phyloP scores from a whole-genome alignment of 2,797 vertebrate species.

The Urophycis tenuis region DNA sequence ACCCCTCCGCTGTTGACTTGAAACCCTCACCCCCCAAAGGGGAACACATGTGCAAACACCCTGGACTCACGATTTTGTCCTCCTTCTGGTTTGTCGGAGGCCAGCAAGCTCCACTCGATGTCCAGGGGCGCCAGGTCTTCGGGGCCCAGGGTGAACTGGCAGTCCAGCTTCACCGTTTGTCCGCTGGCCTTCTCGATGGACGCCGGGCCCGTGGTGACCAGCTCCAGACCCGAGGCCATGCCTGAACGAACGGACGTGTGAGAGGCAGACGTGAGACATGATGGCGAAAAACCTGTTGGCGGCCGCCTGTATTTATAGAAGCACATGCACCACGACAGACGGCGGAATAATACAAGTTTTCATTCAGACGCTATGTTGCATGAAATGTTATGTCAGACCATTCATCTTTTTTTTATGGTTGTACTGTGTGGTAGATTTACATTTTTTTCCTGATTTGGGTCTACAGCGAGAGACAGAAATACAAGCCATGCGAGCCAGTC shows the following conservation, averaged over 20 bases:
- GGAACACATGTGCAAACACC: background rate
- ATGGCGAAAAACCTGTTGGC: background rate
- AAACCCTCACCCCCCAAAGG: no score
- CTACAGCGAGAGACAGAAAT: background rate
- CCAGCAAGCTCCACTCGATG: conserved; percentile 87
- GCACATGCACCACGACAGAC: background rate
- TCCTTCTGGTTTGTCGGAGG: conserved; percentile 81
- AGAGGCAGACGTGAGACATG: conserved; percentile 10
- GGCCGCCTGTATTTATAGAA: background rate
- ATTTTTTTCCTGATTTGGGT: background rate
- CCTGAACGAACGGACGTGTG: conserved; percentile 53
- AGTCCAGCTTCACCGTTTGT: conserved; percentile 79
- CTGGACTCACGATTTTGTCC: conserved; percentile 79
- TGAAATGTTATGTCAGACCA: background rate
- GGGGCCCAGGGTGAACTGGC: conserved; percentile 70
- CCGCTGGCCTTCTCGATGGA: conserved; percentile 82
- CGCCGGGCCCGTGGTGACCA: conserved; percentile 63
- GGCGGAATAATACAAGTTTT: background rate
- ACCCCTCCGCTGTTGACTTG: no score
- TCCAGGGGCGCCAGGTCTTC: conserved; percentile 80
- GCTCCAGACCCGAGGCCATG: conserved; percentile 65
- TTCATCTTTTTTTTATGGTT: background rate
- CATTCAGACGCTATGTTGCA: background rate
- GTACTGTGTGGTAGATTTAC: no score
- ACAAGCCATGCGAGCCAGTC: background rate